Base-by-base conservation (phyloP, 37 sponge, comb jelly and placozoan genomes). In the Geodia barretti region DNA sequence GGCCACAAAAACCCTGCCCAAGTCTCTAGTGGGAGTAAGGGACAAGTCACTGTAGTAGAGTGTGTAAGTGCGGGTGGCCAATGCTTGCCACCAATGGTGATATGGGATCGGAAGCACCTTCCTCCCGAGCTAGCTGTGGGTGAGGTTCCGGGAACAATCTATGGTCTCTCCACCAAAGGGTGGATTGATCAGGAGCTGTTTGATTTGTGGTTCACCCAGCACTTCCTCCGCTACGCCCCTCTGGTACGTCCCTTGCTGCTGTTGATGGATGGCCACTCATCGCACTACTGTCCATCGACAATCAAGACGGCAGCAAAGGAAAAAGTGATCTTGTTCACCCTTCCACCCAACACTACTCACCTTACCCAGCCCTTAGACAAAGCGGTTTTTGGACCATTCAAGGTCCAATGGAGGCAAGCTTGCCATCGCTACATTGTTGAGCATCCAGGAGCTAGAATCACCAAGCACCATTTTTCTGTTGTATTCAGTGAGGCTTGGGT, bases 11-110 rank as follows among this genome's bases (percentile, higher is more conserved):
- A 79, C 14, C 60, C 70, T 3, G 73, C 60, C 8, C 60, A 54
- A 31, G 70, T 34, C 2, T 73, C 74, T 4, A 73, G 58, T 41
- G 77, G 84, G 25, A 25, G 38, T 37, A 75, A 77, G 26, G 1
- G 34, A 0, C 85, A 84, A 32, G 65, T 84, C 8, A 84, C 77
- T 4, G 70, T 84, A 11, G 60, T 84, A 5, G 85, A 60, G 17
- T 84, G 77, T 77, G 72, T 74, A 2, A 77, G 62, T 84, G 78
- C 77, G 0, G 75, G 76, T 38, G 85, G 85, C 1, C 71, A 76
- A 17, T 41, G 33, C 17, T 32, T 84, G 39, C 85, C 85, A 30
- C 85, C 85, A 17, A 70, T 84, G 64, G 85, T 77, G 38, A 66
- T 84, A 3, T 84, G 61, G 39, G 62, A 84, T 36, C 23, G 76